phyloP scores from a whole-genome alignment of 2,888 invertebrate genomes.

The Orthosia incerta region DNA sequence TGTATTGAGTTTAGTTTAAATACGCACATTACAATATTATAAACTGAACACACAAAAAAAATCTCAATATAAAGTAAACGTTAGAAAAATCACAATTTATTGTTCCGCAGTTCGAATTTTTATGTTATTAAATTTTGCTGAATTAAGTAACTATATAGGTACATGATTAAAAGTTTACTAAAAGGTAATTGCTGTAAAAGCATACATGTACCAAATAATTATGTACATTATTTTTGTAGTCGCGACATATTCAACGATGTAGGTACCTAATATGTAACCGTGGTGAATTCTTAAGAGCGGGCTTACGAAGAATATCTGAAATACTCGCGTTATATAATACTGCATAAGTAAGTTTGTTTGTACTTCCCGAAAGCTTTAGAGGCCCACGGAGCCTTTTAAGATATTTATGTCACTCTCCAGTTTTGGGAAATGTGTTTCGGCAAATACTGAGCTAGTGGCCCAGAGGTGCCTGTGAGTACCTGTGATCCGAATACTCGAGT shows the following conservation, averaged over 20 bases:
- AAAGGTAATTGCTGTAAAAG: slow-evolving; percentile 38
- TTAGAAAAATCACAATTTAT: too few relatives aligned
- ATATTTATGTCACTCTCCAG: slow-evolving; percentile 70
- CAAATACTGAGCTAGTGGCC: slow-evolving; percentile 40
- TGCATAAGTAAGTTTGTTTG: slow-evolving; percentile 61
- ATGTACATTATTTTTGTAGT: slow-evolving; percentile 25
- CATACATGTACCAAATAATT: slow-evolving; percentile 6
- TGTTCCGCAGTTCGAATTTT: too few relatives aligned
- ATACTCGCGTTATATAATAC: slow-evolving; percentile 40
- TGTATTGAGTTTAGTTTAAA: too few relatives aligned
- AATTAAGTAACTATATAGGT: slow-evolving; percentile 17
- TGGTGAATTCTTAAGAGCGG: slow-evolving; percentile 50
- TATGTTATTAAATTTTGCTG: not conserved
- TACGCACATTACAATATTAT: too few relatives aligned
- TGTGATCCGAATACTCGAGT: slow-evolving; percentile 16
- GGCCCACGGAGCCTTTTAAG: slow-evolving; percentile 67
- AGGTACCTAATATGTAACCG: slow-evolving; percentile 18
- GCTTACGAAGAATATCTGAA: slow-evolving; percentile 52
- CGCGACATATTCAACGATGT: slow-evolving; percentile 22
- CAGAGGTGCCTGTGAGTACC: slow-evolving; percentile 27
- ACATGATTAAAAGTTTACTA: slow-evolving; percentile 8
- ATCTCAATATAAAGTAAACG: too few relatives aligned
- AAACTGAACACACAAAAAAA: too few relatives aligned
- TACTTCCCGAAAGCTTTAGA: slow-evolving; percentile 60
- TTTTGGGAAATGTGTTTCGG: slow-evolving; percentile 51